Evolutionary conservation across 2,797 vertebrate species (phyloP).

Genomic region (Melanotaenia boesemani): DNA sequence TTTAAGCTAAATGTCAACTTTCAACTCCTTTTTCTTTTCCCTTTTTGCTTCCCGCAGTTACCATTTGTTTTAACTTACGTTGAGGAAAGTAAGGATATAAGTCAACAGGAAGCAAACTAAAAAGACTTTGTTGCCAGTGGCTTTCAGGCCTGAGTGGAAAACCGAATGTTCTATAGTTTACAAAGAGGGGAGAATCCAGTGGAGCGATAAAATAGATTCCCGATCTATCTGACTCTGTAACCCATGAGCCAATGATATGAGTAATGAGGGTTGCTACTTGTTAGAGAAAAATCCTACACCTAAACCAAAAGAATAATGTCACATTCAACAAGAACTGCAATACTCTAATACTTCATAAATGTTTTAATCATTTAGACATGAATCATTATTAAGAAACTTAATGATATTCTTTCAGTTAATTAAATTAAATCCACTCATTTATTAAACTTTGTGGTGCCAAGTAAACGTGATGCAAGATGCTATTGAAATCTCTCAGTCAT

Average conservation of each 20-base stretch:
- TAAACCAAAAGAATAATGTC: slow-evolving; percentile 70
- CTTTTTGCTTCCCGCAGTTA: slow-evolving; percentile 68
- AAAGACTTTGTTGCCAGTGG: slow-evolving; percentile 70
- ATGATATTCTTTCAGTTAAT: slow-evolving; percentile 82
- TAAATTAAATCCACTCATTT: slow-evolving; percentile 72
- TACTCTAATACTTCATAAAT: slow-evolving; percentile 78
- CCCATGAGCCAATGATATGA: slow-evolving; percentile 65
- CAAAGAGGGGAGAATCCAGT: slow-evolving; percentile 60
- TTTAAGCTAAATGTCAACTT: slow-evolving; percentile 88
- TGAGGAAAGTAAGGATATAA: slow-evolving; percentile 77
- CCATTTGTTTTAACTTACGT: slow-evolving; percentile 83
- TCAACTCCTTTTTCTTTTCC: slow-evolving; percentile 61
- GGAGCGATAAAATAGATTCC: slow-evolving; percentile 74
- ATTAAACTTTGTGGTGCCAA: slow-evolving; percentile 64
- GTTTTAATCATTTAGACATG: slow-evolving; percentile 83
- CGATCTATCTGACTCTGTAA: slow-evolving; percentile 66
- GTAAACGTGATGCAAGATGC: slow-evolving; percentile 68
- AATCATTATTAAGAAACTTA: slow-evolving; percentile 81
- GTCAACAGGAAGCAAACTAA: slow-evolving; percentile 77
- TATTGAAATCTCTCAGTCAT: slow-evolving; percentile 76
- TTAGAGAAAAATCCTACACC: slow-evolving; percentile 62
- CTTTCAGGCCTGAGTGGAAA: slow-evolving; percentile 67
- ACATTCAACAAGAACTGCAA: slow-evolving; percentile 71
- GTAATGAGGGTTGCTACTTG: slow-evolving; percentile 67
- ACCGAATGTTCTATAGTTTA: slow-evolving; percentile 60